These are phyloP conservation scores for Orius insidiosus DNA, from an alignment of 1,140 invertebrate species.

Conservation along the genomic window DNA sequence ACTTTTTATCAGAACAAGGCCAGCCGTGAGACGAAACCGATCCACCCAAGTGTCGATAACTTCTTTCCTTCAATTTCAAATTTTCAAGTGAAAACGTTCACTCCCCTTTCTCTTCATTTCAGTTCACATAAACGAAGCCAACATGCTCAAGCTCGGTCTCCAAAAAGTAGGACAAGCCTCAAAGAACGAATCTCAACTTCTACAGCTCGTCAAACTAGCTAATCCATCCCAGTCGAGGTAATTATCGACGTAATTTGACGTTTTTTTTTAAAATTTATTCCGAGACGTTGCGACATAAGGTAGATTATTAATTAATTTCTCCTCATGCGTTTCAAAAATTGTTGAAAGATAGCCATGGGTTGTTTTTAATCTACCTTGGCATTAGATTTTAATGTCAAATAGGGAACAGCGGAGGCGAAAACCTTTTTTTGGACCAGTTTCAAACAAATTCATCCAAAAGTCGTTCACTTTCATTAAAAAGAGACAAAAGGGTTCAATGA, in stretches of 20 bases:
- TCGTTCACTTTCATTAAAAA: no score
- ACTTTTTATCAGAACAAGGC: no score
- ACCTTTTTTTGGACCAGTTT: no score
- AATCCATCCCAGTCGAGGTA: constrained; percentile 1
- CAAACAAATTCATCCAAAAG: no score
- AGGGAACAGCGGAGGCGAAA: background rate
- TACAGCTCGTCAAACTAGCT: constrained; percentile 10
- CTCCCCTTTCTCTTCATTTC: background rate
- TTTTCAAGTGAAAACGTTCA: no score
- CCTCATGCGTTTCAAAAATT: background rate
- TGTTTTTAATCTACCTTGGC: background rate
- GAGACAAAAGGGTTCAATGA: no score
- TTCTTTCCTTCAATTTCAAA: no score
- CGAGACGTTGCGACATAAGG: background rate
- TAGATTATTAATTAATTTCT: background rate
- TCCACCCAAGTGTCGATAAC: no score
- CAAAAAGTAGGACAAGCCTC: constrained; percentile 2
- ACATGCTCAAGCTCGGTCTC: constrained; percentile 11
- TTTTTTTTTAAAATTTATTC: background rate
- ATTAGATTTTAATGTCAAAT: background rate
- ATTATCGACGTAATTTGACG: constrained; percentile 3
- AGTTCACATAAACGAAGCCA: background rate
- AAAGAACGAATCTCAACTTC: constrained; percentile 12
- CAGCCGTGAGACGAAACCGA: no score
- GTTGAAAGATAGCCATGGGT: background rate